A percentile compares a stretch with the other conserved stretches of the same genome.
Evolutionary conservation across 2,797 vertebrate species (phyloP).

Genomic region (Malacoraja senta): DNA sequence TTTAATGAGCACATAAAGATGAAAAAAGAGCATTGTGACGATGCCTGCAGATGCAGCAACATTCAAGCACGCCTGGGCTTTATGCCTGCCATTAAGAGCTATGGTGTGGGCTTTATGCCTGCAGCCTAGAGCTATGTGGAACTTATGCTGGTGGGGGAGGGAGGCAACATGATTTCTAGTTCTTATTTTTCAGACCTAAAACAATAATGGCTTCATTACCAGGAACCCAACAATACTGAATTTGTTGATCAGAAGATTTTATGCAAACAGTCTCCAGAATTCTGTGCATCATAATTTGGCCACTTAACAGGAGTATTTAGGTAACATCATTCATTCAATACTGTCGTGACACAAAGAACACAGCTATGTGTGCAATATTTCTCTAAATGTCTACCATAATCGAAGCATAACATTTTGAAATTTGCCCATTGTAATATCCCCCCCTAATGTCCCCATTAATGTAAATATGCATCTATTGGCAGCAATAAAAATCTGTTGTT

Average conservation of each 20-base stretch:
- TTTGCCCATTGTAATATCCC: not conserved
- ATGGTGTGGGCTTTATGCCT: not conserved
- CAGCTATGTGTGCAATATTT: constrained; percentile 11
- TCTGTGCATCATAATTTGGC: not conserved
- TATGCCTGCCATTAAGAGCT: not conserved
- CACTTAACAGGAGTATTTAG: not conserved
- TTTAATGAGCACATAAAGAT: not conserved
- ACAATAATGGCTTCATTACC: not conserved
- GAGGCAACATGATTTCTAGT: constrained; percentile 25
- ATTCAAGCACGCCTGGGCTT: not conserved
- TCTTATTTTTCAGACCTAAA: constrained; percentile 10
- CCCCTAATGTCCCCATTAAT: not conserved
- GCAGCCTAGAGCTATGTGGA: not conserved
- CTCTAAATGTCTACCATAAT: not conserved
- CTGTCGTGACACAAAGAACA: not conserved
- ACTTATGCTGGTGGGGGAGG: not conserved
- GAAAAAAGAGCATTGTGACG: not conserved
- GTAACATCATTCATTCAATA: not conserved
- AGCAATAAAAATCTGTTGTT: not conserved
- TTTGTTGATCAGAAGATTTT: not conserved
- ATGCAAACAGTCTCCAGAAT: not conserved
- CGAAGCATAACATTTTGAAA: not conserved
- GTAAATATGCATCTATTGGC: not conserved
- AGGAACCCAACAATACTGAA: not conserved
- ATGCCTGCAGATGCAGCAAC: too few relatives aligned